Conservation (phyloP, 2,113 vertebrate species). For the Pseudonaja textilis region DNA sequence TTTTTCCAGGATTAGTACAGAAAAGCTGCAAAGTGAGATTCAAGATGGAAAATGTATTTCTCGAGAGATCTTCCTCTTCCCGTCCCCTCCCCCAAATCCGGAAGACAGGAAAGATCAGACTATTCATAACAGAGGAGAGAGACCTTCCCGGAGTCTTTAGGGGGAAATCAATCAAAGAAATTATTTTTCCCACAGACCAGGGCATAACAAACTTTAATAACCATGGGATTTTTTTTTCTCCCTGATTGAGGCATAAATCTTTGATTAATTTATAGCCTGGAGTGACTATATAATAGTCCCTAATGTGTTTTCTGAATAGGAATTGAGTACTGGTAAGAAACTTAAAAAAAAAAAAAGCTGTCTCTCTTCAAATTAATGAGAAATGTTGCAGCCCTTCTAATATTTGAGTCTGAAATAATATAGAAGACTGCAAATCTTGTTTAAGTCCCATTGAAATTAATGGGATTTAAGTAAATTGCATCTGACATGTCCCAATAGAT, state of each 20-base stretch:
- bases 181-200: conserved; percentile 80
- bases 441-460: not conserved
- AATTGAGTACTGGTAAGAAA: not conserved
- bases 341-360: not conserved
- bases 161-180: conserved; percentile 82
- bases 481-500: not conserved
- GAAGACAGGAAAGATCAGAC: conserved; percentile 75
- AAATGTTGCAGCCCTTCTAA: not conserved
- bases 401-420: not conserved
- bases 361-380: conserved; percentile 7
- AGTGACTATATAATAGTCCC: conserved; percentile 31
- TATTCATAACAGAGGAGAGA: conserved; percentile 69
- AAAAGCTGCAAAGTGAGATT: conserved; percentile 55
- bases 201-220: conserved; percentile 68
- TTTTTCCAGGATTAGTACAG: conserved; percentile 28
- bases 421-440: not conserved
- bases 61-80: conserved; percentile 72
- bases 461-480: not conserved
- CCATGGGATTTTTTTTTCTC: not conserved
- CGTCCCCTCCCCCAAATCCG: conserved; percentile 63
- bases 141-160: conserved; percentile 77
- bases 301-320: conserved; percentile 49
- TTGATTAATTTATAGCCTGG: conserved; percentile 68
- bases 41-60: conserved; percentile 74
- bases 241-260: conserved; percentile 72